phyloP scores from a whole-genome alignment of 23 tunicate genomes.

The Styela plicata region DNA sequence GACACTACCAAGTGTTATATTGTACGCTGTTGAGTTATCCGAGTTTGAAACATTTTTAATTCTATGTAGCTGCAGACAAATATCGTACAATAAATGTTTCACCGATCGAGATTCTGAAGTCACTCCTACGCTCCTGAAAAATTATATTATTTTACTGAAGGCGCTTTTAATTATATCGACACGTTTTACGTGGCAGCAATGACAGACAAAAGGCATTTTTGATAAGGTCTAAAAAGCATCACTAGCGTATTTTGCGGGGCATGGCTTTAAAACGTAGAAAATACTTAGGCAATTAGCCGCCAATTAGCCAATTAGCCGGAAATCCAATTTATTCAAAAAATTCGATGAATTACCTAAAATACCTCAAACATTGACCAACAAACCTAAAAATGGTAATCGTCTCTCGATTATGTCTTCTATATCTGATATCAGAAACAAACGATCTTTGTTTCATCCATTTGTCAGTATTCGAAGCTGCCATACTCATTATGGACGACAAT shows the following conservation, averaged over 20 bases:
- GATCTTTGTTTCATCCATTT: constrained; percentile 33
- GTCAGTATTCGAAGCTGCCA: constrained; percentile 27
- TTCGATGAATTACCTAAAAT: too few species aligned
- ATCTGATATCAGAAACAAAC: background rate
- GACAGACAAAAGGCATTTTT: too few species aligned
- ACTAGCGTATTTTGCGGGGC: too few species aligned
- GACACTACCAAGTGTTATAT: background rate
- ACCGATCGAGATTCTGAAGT: constrained; percentile 47
- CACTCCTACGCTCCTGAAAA: constrained; percentile 64
- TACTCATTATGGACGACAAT: constrained; percentile 46
- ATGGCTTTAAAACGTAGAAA: too few species aligned
- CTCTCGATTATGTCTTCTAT: background rate
- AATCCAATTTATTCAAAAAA: too few species aligned
- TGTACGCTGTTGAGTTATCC: background rate
- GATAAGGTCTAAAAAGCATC: too few species aligned
- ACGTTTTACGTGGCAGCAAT: too few species aligned
- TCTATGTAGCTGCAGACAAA: constrained; percentile 52
- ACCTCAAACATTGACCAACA: too few species aligned
- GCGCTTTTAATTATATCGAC: too few species aligned
- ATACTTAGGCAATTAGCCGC: too few species aligned
- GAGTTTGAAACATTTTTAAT: constrained; percentile 18
- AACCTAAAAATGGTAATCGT: constrained; percentile 8
- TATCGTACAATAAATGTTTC: constrained; percentile 22
- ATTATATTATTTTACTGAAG: too few species aligned
- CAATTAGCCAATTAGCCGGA: too few species aligned